Conservation (phyloP, 2,797 vertebrate genomes). For the Danionella dracula region DNA sequence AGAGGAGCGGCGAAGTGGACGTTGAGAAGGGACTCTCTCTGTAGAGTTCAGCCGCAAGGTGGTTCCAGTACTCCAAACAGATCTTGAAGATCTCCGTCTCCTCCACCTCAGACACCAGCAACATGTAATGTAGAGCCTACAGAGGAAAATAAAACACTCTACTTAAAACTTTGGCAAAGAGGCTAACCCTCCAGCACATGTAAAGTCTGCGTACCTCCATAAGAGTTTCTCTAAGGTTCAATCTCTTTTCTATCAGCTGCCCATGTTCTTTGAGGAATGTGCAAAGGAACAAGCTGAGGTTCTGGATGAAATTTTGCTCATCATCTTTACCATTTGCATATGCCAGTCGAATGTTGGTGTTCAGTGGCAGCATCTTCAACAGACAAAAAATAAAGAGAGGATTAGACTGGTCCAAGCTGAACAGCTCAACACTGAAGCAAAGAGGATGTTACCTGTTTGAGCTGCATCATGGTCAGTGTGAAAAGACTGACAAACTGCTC, state of each 20-base stretch:
- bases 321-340: conserved; percentile 96
- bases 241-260: conserved; percentile 88
- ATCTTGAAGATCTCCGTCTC: conserved; percentile 98
- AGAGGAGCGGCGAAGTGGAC: conserved; percentile 86
- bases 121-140: conserved; percentile 89
- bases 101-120: conserved; percentile 94
- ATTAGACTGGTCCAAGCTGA: not conserved
- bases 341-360: conserved; percentile 92
- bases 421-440: not conserved
- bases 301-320: conserved; percentile 98
- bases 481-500: conserved; percentile 95
- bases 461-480: conserved; percentile 95
- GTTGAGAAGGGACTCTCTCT: conserved; percentile 94
- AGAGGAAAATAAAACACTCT: not conserved
- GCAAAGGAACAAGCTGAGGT: conserved; percentile 96
- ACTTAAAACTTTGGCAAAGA: not conserved
- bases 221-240: conserved; percentile 88
- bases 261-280: conserved; percentile 97
- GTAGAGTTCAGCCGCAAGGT: conserved; percentile 92
- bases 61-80: conserved; percentile 97
- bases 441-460: conserved; percentile 83
- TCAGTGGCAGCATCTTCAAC: conserved; percentile 89
- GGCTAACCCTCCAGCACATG: not conserved
- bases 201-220: conserved; percentile 82
- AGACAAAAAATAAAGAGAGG: not conserved